Evolutionary conservation across 2,888 invertebrate genomes (phyloP).

Genomic region (Sacculina carcini): DNA sequence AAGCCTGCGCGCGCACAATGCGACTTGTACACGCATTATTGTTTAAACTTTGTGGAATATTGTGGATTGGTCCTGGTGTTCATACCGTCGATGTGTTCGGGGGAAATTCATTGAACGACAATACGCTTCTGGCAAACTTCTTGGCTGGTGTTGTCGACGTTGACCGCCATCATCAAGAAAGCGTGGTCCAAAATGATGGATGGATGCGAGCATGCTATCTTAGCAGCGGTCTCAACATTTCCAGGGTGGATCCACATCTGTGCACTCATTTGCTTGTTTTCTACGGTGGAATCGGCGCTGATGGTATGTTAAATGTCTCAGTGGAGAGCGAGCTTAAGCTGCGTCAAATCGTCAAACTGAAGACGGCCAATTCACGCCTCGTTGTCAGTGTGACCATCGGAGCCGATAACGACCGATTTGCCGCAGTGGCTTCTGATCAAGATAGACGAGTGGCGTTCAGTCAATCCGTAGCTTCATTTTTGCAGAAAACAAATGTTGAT

Average conservation of each 20-base stretch:
- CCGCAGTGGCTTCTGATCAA: conserved; percentile 2
- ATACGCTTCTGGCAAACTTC: too few species aligned
- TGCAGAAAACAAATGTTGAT: neutral
- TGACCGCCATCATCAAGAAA: too few species aligned
- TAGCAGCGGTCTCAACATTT: neutral
- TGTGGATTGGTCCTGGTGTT: too few species aligned
- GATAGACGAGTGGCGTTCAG: neutral
- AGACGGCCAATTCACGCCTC: neutral
- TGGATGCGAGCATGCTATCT: conserved; percentile 1
- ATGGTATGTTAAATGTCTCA: neutral
- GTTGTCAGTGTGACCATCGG: neutral
- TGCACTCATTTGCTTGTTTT: neutral
- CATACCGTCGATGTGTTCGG: too few species aligned
- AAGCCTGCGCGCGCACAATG: too few species aligned
- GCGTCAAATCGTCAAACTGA: neutral
- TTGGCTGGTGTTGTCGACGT: too few species aligned
- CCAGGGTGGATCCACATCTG: neutral
- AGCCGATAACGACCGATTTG: neutral
- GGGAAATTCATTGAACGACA: too few species aligned
- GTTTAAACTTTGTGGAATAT: too few species aligned
- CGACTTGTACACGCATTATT: too few species aligned
- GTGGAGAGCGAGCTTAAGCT: neutral
- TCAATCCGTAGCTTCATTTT: neutral
- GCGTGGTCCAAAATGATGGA: too few species aligned
- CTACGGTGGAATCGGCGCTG: neutral